Percentiles rank a stretch among this genome's conserved stretches.
Conservation (phyloP, 2,797 vertebrate genomes). For the Tapirus indicus region DNA sequence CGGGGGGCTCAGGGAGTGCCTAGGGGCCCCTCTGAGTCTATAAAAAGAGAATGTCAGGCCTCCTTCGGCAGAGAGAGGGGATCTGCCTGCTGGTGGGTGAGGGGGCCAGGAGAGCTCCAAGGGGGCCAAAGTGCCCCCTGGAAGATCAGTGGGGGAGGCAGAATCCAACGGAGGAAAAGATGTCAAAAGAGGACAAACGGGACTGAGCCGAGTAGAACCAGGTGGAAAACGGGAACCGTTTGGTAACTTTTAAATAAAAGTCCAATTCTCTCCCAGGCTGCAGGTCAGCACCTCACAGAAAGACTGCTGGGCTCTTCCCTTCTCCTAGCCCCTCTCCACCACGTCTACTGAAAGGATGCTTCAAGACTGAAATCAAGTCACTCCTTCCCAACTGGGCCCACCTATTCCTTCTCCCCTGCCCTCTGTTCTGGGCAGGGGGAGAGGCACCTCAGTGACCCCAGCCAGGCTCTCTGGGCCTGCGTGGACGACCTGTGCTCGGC, state of each 20-base stretch:
- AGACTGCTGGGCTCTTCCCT: neutral
- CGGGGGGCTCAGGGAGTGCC: neutral
- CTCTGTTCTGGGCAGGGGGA: fast-evolving
- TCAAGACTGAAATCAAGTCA: neutral
- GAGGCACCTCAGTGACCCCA: fast-evolving
- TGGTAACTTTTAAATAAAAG: neutral
- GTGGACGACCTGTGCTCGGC: fast-evolving
- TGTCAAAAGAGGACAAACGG: neutral
- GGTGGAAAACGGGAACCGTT: fast-evolving
- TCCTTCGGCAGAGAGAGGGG: neutral
- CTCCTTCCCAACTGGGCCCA: neutral
- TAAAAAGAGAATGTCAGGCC: neutral
- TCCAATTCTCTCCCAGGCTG: neutral
- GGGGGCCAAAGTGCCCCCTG: fast-evolving
- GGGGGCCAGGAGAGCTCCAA: neutral
- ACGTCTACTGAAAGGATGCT: neutral
- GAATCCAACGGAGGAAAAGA: neutral
- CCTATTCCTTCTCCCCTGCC: fast-evolving
- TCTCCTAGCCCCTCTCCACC: neutral
- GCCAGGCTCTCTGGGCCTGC: neutral
- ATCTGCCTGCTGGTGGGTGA: neutral
- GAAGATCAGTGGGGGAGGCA: neutral
- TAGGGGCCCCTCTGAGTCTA: neutral
- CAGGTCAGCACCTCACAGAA: neutral
- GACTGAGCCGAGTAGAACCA: neutral